Conservation (phyloP, 2,797 vertebrate genomes). For the Acanthiza pusilla region DNA sequence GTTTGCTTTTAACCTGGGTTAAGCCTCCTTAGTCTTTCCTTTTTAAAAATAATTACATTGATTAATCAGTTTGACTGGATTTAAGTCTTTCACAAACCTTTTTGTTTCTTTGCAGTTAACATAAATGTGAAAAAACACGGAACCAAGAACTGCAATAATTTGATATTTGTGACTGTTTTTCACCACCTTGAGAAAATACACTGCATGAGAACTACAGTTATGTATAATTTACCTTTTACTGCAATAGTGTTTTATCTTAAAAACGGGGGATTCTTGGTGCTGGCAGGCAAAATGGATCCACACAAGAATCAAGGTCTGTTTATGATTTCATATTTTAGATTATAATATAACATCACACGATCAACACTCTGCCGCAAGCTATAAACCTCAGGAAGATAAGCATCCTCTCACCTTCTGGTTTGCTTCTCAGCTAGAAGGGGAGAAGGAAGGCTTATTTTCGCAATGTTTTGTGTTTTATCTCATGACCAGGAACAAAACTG, state of each 20-base stretch:
- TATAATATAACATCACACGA: background rate
- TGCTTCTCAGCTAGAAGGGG: background rate
- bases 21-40: background rate
- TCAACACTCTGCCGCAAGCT: background rate
- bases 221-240: background rate
- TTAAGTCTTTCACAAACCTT: background rate
- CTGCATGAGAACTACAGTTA: background rate
- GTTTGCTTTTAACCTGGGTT: background rate
- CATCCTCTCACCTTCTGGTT: background rate
- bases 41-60: background rate
- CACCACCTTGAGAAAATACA: background rate
- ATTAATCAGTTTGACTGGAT: background rate
- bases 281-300: background rate
- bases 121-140: background rate
- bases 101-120: background rate
- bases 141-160: background rate
- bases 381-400: background rate
- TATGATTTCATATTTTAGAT: background rate
- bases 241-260: background rate
- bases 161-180: background rate
- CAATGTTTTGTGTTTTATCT: rapidly evolving
- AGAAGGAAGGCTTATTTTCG: background rate
- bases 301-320: background rate
- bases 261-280: background rate
- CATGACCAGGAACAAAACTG: background rate